Conservation (phyloP, 2,113 vertebrate genomes). For the Cyprinodon variegatus region DNA sequence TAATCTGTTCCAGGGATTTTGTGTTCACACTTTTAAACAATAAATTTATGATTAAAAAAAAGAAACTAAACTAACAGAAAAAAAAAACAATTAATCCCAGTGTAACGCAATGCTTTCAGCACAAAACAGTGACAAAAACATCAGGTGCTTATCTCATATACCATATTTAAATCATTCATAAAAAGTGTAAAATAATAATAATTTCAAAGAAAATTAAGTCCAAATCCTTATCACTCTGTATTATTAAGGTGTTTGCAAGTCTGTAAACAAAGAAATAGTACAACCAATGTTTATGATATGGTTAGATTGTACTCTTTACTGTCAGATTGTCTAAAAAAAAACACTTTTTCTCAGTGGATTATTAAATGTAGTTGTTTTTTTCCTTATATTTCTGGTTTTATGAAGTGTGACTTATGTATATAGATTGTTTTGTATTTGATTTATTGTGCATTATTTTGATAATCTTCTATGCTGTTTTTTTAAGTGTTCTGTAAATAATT, state of each 20-base stretch:
- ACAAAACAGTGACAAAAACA: neutral
- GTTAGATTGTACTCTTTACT: neutral
- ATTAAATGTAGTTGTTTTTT: too few relatives aligned
- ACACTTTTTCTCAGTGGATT: too few relatives aligned
- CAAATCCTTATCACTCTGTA: neutral
- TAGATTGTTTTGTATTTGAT: too few relatives aligned
- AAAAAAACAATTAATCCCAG: too few relatives aligned
- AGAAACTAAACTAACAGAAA: neutral
- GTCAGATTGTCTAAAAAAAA: neutral
- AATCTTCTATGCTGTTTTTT: too few relatives aligned
- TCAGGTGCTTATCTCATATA: neutral
- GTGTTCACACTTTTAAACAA: neutral
- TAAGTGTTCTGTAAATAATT: too few relatives aligned
- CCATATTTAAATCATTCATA: neutral
- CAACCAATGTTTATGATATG: neutral
- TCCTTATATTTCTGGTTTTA: too few relatives aligned
- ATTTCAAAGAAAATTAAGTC: neutral
- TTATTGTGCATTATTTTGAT: too few relatives aligned
- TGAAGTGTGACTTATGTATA: too few relatives aligned
- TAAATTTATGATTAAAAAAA: neutral
- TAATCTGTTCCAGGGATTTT: neutral
- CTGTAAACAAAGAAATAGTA: too few relatives aligned
- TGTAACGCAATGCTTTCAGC: neutral
- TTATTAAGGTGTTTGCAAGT: neutral
- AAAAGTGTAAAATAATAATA: too few relatives aligned